phyloP scores from a whole-genome alignment of 37 sponge, comb jelly and placozoan genomes.

The Ianthella basta region DNA sequence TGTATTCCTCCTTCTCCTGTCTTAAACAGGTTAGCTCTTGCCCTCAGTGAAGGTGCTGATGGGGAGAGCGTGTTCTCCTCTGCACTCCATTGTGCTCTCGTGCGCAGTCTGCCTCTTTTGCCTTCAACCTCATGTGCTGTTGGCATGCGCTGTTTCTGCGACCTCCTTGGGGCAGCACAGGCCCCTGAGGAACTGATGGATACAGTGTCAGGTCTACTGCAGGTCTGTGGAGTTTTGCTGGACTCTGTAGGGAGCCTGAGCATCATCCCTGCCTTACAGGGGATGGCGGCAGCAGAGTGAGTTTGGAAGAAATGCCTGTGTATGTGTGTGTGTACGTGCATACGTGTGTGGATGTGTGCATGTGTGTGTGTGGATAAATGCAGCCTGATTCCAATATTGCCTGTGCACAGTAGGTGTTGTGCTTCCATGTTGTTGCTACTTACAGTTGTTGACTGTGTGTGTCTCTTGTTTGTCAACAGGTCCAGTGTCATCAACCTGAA shows the following conservation, averaged over 20 bases:
- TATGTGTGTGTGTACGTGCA: background rate
- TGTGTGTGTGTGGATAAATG: no score
- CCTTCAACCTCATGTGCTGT: background rate
- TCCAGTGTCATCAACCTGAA: conserved; percentile 26
- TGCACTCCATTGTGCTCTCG: background rate
- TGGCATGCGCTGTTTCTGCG: conserved; percentile 7
- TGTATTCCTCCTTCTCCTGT: no score
- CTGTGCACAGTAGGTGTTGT: no score
- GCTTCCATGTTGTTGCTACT: no score
- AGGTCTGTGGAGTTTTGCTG: background rate
- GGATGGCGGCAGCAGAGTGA: conserved; percentile 10
- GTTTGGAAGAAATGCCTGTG: background rate
- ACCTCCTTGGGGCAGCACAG: background rate
- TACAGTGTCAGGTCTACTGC: background rate
- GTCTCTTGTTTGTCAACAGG: conserved; percentile 7
- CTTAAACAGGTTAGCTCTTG: no score
- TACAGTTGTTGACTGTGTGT: no score
- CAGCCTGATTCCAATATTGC: no score
- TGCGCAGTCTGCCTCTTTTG: background rate
- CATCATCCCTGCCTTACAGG: background rate
- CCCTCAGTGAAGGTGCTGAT: no score
- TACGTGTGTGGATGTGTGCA: background rate
- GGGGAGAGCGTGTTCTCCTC: background rate
- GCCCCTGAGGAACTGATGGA: background rate
- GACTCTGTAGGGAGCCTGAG: background rate